phyloP scores from a whole-genome alignment of 2,888 invertebrate species.

The Resseliella maxima region DNA sequence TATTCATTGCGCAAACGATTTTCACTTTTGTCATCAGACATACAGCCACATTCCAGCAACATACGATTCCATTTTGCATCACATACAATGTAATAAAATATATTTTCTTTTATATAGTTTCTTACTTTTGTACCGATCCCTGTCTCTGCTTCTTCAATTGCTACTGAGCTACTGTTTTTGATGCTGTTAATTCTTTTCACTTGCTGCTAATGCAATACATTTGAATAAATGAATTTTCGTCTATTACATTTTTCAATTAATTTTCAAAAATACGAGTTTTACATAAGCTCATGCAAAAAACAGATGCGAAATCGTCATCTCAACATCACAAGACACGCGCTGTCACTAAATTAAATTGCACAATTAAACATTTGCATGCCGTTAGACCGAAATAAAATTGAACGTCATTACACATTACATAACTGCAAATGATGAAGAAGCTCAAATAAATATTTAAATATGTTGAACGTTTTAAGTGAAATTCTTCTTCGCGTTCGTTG shows the following conservation, averaged over 20 bases:
- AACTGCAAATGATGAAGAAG: slow-evolving; percentile 14
- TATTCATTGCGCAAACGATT: not conserved
- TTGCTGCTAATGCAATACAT: slow-evolving; percentile 1
- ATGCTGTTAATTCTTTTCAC: not conserved
- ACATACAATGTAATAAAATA: no score
- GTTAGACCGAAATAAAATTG: slow-evolving; percentile 22
- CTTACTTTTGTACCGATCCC: no score
- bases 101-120: no score
- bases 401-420: slow-evolving; percentile 32
- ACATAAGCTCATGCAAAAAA: not conserved
- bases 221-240: slow-evolving; percentile 55
- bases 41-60: not conserved
- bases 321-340: slow-evolving; percentile 1
- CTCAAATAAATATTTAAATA: slow-evolving; percentile 41
- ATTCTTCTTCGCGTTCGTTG: not conserved
- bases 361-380: slow-evolving; percentile 42
- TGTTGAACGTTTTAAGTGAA: not conserved
- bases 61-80: not conserved
- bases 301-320: not conserved
- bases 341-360: slow-evolving; percentile 49
- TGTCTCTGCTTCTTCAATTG: not conserved
- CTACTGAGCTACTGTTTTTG: no score
- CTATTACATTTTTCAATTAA: slow-evolving; percentile 55
- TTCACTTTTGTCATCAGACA: not conserved
- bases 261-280: not conserved